phyloP scores from a whole-genome alignment of 2,113 vertebrate genomes.

The mouse (Mus musculus) region GRCm39 chr16:51347001-51347500 shows the following conservation, averaged over 20 bases:
- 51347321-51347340: constrained; percentile 30
- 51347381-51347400: neutral
- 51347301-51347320: neutral
- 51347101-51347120: neutral
- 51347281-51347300: neutral
- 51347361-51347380: neutral
- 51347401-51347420: neutral
- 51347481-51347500: neutral
- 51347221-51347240: neutral
- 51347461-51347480: neutral
- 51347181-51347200: neutral
- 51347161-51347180: neutral
- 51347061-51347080: constrained; percentile 43
- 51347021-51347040: neutral
- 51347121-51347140: neutral
- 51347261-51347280: neutral
- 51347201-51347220: neutral
- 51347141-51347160: constrained; percentile 18
- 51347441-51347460: neutral
- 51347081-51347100: constrained; percentile 11
- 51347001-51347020: neutral
- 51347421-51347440: neutral
- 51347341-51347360: neutral
- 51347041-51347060: constrained; percentile 33
- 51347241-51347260: neutral